Conservation (phyloP, 30 jellyfish, hydroid and myxozoan genomes). For the Aurelia aurita complex sp. Pacific region DNA sequence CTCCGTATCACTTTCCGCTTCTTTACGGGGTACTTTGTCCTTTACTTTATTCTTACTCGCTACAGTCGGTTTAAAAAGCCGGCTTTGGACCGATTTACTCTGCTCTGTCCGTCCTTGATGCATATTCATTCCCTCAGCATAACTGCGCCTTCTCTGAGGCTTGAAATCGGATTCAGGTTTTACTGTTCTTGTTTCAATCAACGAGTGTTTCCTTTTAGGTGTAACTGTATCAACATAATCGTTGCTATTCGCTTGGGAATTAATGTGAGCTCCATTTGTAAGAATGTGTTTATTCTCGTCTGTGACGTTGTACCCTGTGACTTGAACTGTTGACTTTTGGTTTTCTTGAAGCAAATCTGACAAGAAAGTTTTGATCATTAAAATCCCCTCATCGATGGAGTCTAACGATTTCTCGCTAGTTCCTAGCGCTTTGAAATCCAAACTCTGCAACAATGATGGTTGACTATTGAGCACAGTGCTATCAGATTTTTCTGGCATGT, state of each 20-base stretch:
- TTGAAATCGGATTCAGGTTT: slow-evolving; percentile 4
- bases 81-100: slow-evolving; percentile 31
- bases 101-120: not conserved
- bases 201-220: slow-evolving; percentile 38
- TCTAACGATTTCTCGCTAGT: slow-evolving; percentile 35
- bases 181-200: slow-evolving; percentile 14
- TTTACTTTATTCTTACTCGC: slow-evolving; percentile 73
- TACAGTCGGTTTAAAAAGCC: slow-evolving; percentile 83
- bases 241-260: not conserved
- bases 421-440: slow-evolving; percentile 22
- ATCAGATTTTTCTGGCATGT: slow-evolving; percentile 45
- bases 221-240: not conserved
- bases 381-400: slow-evolving; percentile 74
- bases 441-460: slow-evolving; percentile 13
- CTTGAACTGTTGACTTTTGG: not conserved
- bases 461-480: not conserved
- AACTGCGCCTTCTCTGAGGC: slow-evolving; percentile 66
- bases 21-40: slow-evolving; percentile 50
- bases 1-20: slow-evolving; percentile 63
- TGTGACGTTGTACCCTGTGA: not conserved
- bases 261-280: not conserved
- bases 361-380: slow-evolving; percentile 49
- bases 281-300: not conserved
- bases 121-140: slow-evolving; percentile 57
- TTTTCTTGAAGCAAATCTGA: slow-evolving; percentile 28